Percentiles rank a stretch among this genome's conserved stretches.
Evolutionary conservation across 2,113 vertebrate species (phyloP).

Genomic region (Cochlearius cochlearius): DNA sequence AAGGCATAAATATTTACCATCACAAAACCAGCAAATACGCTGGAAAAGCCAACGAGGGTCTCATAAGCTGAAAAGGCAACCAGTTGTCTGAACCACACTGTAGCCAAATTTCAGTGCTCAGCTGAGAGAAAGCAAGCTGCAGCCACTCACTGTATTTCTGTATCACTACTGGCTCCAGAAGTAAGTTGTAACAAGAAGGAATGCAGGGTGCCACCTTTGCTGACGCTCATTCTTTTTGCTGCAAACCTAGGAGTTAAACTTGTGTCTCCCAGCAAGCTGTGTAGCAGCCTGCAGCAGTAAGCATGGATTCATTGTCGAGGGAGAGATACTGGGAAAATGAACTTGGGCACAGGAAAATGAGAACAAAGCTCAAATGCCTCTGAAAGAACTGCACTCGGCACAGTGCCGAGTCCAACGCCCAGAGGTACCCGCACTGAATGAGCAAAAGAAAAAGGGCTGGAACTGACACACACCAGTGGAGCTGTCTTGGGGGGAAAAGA

Average conservation of each 20-base stretch:
- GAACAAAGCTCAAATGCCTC: neutral
- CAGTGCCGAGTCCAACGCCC: neutral
- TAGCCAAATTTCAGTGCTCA: neutral
- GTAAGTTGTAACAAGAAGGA: neutral
- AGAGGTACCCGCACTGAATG: neutral
- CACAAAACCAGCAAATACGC: neutral
- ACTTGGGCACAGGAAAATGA: neutral
- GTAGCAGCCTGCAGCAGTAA: neutral
- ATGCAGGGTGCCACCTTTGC: neutral
- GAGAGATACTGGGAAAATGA: neutral
- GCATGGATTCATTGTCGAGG: neutral
- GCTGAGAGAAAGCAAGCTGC: neutral
- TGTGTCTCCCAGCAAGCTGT: neutral
- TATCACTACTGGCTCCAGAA: neutral
- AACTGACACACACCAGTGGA: neutral
- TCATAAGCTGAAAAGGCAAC: neutral
- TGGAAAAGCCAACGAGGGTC: neutral
- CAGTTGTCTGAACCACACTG: neutral
- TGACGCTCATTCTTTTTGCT: neutral
- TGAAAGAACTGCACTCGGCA: neutral
- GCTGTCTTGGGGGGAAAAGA: neutral
- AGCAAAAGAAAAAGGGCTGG: neutral
- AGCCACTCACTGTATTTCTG: neutral
- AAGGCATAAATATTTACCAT: slow-evolving; percentile 4
- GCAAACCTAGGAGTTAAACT: neutral